phyloP scores from a whole-genome alignment of 2,797 vertebrate species.

The Acanthurus leucopareius region DNA sequence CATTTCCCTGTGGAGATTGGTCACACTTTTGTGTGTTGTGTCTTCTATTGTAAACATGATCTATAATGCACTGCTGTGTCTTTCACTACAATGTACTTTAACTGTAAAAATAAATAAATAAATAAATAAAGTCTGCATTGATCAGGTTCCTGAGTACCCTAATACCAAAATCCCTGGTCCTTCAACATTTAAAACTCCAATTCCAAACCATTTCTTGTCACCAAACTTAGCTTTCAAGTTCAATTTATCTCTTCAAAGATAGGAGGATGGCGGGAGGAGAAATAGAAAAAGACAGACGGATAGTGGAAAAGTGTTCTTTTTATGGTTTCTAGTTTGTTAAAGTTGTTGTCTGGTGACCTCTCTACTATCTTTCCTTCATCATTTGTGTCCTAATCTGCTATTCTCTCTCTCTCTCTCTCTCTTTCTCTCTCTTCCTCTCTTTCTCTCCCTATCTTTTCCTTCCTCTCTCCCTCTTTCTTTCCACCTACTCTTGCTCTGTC shows the following conservation, averaged over 20 bases:
- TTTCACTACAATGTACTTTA: neutral
- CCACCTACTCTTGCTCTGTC: constrained; percentile 24
- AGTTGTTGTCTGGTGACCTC: constrained; percentile 44
- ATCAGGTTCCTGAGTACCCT: neutral
- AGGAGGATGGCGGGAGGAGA: neutral
- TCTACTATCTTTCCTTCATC: constrained; percentile 39
- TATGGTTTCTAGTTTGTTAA: constrained; percentile 47
- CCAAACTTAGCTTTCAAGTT: constrained; percentile 5
- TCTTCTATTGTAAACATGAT: neutral
- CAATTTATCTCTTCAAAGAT: constrained; percentile 47
- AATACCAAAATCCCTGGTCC: neutral
- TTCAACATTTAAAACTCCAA: neutral
- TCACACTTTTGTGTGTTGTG: neutral
- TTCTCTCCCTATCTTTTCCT: no score
- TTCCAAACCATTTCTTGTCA: constrained; percentile 3
- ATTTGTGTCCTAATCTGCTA: constrained; percentile 13
- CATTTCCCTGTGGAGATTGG: neutral
- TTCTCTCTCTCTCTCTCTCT: constrained; percentile 7
- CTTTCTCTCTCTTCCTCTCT: neutral
- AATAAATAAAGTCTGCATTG: neutral
- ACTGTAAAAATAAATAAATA: neutral
- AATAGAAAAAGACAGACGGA: constrained; percentile 25
- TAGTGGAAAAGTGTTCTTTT: constrained; percentile 35
- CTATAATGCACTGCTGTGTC: neutral
- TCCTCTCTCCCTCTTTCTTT: constrained; percentile 2